Percentiles rank a stretch among this genome's conserved stretches.
Conservation (phyloP, 2,113 vertebrate genomes). For the Gymnarchus niloticus region DNA sequence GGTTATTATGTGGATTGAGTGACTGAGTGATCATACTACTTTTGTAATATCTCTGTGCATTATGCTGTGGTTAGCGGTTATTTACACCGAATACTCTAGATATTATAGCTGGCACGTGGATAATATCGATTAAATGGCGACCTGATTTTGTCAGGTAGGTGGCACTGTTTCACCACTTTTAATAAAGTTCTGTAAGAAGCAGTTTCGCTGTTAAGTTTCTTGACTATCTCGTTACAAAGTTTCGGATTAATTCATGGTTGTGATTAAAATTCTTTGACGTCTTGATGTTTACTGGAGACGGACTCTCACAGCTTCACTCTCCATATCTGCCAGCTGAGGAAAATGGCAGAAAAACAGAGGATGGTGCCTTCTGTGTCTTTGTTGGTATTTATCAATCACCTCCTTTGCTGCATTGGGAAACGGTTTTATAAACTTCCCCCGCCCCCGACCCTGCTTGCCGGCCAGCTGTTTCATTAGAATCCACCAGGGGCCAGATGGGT, state of each 20-base stretch:
- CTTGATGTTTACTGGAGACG: neutral
- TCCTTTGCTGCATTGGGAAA: neutral
- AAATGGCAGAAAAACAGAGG: neutral
- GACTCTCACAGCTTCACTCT: neutral
- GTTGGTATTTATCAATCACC: neutral
- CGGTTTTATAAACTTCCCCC: neutral
- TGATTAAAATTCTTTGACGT: neutral
- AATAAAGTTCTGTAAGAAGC: neutral
- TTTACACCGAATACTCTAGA: neutral
- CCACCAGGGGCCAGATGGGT: conserved; percentile 7
- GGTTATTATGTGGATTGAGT: conserved; percentile 15
- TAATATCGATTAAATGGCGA: neutral
- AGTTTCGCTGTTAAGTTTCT: neutral
- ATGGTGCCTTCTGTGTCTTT: too few relatives aligned
- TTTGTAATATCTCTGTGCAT: neutral
- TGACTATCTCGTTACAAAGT: neutral
- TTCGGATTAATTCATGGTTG: neutral
- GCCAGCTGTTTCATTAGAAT: neutral
- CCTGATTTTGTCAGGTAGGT: conserved; percentile 3
- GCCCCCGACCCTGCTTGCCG: neutral
- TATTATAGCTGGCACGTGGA: neutral
- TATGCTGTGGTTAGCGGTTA: neutral
- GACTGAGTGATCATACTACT: conserved; percentile 12
- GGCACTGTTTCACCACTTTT: conserved; percentile 24
- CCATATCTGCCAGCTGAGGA: neutral